Conservation (phyloP, 2,797 vertebrate species). For the Eremophila alpestris region DNA sequence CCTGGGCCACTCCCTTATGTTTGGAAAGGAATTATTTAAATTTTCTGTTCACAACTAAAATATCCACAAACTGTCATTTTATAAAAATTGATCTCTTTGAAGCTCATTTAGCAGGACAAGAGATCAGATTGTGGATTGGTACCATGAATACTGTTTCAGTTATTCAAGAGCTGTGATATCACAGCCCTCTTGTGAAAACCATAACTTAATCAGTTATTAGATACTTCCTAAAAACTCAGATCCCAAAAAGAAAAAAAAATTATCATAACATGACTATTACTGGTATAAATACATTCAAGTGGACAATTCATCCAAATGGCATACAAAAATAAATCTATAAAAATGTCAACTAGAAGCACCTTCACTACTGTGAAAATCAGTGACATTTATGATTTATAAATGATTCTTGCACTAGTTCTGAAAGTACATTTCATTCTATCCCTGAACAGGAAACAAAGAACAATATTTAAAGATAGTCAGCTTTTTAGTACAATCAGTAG, state of each 20-base stretch:
- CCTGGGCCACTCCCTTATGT: no score
- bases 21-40: neutral
- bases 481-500: neutral
- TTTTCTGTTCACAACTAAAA: neutral
- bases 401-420: neutral
- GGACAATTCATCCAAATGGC: neutral
- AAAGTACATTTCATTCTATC: neutral
- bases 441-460: neutral
- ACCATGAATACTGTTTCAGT: neutral
- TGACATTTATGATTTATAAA: neutral
- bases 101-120: neutral
- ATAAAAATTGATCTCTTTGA: neutral
- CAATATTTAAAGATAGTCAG: neutral
- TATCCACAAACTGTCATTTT: neutral
- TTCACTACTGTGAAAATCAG: neutral
- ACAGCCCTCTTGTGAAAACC: neutral
- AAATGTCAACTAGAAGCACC: neutral
- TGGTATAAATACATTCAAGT: neutral
- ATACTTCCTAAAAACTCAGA: neutral
- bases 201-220: neutral
- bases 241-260: neutral
- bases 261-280: neutral
- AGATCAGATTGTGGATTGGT: neutral
- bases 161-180: neutral
- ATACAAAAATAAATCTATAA: neutral